Conservation (phyloP, 92 coral and sea anemone genomes). For the Siderastrea radians region DNA sequence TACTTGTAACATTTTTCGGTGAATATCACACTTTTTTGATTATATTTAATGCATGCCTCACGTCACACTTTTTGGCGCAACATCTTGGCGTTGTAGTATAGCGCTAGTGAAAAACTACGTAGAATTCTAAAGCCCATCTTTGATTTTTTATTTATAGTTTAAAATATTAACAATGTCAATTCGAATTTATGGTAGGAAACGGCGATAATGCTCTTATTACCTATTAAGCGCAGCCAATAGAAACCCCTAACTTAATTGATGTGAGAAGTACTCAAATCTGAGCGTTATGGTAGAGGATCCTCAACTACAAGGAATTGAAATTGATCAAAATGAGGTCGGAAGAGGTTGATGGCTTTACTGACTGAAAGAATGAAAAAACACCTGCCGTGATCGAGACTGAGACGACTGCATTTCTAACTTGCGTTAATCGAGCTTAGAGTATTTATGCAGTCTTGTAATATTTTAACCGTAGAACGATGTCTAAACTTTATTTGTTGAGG, state of each 20-base stretch:
- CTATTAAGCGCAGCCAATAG: slow-evolving; percentile 3
- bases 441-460: too few relatives aligned
- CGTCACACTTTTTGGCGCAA: too few relatives aligned
- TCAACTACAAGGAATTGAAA: neutral
- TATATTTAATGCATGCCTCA: too few relatives aligned
- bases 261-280: neutral
- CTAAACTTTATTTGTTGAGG: too few relatives aligned
- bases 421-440: too few relatives aligned
- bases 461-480: too few relatives aligned
- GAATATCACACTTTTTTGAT: neutral
- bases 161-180: slow-evolving; percentile 8
- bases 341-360: neutral
- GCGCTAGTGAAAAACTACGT: neutral
- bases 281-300: neutral
- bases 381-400: neutral
- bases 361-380: neutral
- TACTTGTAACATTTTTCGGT: neutral
- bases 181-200: neutral
- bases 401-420: too few relatives aligned
- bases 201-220: neutral
- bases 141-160: neutral
- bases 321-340: neutral
- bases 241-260: neutral
- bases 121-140: neutral
- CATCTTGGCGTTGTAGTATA: neutral